Evolutionary conservation across 2,888 invertebrate genomes (phyloP).

Genomic region (Liodrosophila aerea): DNA sequence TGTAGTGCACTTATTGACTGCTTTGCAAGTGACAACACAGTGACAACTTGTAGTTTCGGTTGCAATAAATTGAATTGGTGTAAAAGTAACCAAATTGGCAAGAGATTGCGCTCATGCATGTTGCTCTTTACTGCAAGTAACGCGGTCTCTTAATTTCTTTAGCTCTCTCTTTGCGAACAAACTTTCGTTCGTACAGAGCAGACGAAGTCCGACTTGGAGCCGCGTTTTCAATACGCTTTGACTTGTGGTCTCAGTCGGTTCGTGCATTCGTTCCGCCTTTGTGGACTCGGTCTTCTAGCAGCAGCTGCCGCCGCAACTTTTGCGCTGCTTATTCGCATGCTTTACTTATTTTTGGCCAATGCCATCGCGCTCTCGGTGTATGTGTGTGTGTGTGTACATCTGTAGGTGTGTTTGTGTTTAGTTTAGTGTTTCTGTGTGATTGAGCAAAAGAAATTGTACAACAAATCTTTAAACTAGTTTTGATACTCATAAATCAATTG

Average conservation of each 20-base stretch:
- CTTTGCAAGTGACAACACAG: constrained; percentile 71
- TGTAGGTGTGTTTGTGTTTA: constrained; percentile 35
- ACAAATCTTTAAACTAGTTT: constrained; percentile 62
- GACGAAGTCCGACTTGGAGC: constrained; percentile 69
- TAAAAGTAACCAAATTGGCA: constrained; percentile 24
- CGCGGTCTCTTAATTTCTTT: constrained; percentile 13
- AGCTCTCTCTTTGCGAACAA: constrained; percentile 11
- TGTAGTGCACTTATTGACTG: constrained; percentile 66
- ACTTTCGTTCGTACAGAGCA: constrained; percentile 26
- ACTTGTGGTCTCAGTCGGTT: constrained; percentile 76
- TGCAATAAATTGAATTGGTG: constrained; percentile 68
- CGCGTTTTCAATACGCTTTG: constrained; percentile 76
- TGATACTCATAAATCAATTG: constrained; percentile 64
- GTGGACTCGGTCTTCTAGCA: constrained; percentile 49
- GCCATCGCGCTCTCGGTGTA: constrained; percentile 31
- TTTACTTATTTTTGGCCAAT: constrained; percentile 54
- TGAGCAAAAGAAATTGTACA: constrained; percentile 71
- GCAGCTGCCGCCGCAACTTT: constrained; percentile 48
- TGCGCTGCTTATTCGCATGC: constrained; percentile 58
- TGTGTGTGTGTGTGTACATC: constrained; percentile 36
- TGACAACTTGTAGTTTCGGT: constrained; percentile 74
- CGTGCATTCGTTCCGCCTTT: constrained; percentile 48
- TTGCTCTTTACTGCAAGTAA: constrained; percentile 8
- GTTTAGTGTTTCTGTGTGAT: constrained; percentile 38
- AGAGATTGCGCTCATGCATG: constrained; percentile 33